These are phyloP conservation scores for Octomys mimax DNA, from an alignment of 2,797 vertebrate genomes.

Conservation along the genomic window DNA sequence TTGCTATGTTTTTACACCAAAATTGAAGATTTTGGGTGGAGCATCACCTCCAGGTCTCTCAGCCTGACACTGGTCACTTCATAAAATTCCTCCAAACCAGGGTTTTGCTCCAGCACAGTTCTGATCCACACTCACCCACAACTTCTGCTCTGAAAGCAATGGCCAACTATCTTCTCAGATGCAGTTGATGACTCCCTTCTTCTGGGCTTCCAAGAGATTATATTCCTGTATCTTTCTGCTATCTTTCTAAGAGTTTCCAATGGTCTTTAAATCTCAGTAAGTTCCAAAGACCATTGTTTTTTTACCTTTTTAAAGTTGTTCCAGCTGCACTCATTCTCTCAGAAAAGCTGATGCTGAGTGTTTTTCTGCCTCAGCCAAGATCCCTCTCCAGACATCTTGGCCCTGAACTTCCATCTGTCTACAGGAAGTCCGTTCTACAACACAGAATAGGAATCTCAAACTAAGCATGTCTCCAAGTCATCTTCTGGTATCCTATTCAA, in stretches of 20 bases:
- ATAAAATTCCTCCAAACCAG: background rate
- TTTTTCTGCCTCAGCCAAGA: background rate
- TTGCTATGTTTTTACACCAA: fast-evolving
- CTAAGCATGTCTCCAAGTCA: background rate
- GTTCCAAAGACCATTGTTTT: background rate
- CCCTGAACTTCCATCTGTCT: background rate
- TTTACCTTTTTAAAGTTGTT: background rate
- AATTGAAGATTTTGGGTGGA: background rate
- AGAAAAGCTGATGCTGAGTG: background rate
- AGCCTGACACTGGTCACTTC: background rate
- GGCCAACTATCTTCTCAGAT: background rate
- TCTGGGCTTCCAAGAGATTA: background rate
- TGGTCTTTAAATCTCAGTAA: background rate
- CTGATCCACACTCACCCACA: too few relatives aligned
- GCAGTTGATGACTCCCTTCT: background rate
- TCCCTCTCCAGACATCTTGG: background rate
- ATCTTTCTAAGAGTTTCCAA: background rate
- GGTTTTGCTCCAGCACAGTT: background rate
- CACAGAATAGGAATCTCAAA: background rate
- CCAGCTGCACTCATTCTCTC: background rate
- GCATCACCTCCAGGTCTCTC: fast-evolving
- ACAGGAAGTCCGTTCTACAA: background rate
- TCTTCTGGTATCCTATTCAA: background rate
- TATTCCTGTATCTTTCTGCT: background rate
- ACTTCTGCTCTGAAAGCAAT: background rate